Conservation (phyloP, 2,888 invertebrate species). For the Trachelus iudaicus region DNA sequence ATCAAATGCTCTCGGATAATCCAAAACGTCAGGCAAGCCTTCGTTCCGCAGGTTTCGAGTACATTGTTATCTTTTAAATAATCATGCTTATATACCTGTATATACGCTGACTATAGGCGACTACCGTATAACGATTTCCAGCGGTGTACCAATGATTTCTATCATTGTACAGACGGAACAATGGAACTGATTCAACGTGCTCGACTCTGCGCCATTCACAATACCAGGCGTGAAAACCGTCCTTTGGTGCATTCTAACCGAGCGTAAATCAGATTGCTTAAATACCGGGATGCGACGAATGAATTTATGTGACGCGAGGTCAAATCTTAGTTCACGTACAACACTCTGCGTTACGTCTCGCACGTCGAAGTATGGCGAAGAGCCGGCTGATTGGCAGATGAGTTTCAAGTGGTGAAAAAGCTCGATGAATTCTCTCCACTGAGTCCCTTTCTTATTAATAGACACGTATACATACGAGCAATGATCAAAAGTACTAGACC, state of each 20-base stretch:
- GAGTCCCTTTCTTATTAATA: background rate
- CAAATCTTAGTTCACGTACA: background rate
- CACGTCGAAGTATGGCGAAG: background rate
- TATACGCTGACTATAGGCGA: background rate
- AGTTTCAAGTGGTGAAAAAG: background rate
- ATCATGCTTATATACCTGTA: no score
- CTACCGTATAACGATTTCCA: background rate
- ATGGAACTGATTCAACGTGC: background rate
- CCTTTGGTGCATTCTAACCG: background rate
- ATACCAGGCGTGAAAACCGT: background rate
- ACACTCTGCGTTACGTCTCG: background rate
- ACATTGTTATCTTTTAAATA: background rate
- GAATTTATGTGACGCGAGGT: slow-evolving; percentile 21
- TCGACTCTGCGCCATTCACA: background rate
- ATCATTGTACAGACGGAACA: background rate
- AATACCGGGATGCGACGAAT: slow-evolving; percentile 22
- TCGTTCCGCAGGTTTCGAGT: background rate
- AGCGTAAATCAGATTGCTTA: slow-evolving; percentile 19
- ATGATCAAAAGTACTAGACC: background rate
- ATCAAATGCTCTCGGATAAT: background rate
- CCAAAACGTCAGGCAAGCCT: background rate
- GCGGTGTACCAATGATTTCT: background rate
- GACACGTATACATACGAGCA: background rate
- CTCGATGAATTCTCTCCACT: background rate
- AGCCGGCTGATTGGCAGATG: background rate